Evolutionary conservation across 2,797 vertebrate species (phyloP), one percentile per base, ranked within the genome.

Genomic region (Coregonus sp.): DNA sequence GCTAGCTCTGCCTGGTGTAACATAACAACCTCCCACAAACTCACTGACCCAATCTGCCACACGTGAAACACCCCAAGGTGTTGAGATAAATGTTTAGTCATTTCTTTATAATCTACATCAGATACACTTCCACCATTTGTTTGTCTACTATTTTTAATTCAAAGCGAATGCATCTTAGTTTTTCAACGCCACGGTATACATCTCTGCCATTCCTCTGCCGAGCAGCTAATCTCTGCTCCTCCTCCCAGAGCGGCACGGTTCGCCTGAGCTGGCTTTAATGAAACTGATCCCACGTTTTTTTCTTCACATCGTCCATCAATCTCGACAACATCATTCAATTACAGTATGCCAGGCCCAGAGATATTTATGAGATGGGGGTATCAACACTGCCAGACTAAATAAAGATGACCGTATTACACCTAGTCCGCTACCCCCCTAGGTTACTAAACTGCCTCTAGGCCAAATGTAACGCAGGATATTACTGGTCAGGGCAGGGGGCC

Each of bases 311-410:
- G 35, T 54, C 67, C 35, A 78, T 78, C 69, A 71, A 72, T 70
- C 75, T 61, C 5, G 4, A 50, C n/a, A 73, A 69, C 71, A 35
- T 61, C 56, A 67, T 75, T 79, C 67, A 79, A 75, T 81, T 71
- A 73, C 56, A 75, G 73, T 12, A 25, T 20, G 37, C 56, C 29
- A 56, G 51, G 50, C 20, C 70, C 70, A 51, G 69, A 40, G 69
- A 51, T 20, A 12, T 67, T 59, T 18, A 59, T 59, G 1, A 59
- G 18, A 59, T 5, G n/a, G 4, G 56, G 56, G 66, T 68, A 12
- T 33, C 66, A 33, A 68, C 66, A 68, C 70, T 15, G 25, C 70
- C 20, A 29, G 47, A 29, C 40, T 54, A 54, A 72, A 72, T 25
- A 52, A 52, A 72, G 40, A 72, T 72, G 3, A 31, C 14, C 5